A percentile compares a stretch with the other conserved stretches of the same genome.
phyloP scores from a whole-genome alignment of 1,140 invertebrate genomes.

The Lamellibrachia luymesi region DNA sequence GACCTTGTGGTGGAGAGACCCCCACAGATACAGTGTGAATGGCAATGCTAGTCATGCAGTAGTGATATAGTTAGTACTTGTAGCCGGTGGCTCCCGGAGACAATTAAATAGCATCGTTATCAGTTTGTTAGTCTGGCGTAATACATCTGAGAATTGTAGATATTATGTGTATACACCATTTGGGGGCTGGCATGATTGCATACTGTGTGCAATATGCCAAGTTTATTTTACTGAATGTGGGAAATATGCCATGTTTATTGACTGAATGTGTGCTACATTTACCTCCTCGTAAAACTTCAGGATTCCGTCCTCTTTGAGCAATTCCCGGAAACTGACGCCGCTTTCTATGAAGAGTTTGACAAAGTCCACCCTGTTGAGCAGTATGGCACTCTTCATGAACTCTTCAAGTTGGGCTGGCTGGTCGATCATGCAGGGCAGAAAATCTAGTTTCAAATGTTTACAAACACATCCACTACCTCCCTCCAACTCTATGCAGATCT shows the following conservation, averaged over 20 bases:
- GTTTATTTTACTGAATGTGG: neutral
- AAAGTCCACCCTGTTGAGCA: conserved; percentile 56
- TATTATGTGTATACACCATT: too few relatives aligned
- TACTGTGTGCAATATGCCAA: neutral
- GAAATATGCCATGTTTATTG: neutral
- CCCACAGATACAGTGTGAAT: too few relatives aligned
- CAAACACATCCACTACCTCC: neutral
- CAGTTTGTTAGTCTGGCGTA: too few relatives aligned
- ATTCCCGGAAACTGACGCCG: conserved; percentile 56
- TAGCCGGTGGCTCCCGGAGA: too few relatives aligned
- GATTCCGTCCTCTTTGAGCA: conserved; percentile 51
- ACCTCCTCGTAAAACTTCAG: conserved; percentile 55
- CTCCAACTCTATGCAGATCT: neutral
- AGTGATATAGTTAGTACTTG: too few relatives aligned
- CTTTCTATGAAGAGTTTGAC: conserved; percentile 58
- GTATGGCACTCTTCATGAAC: conserved; percentile 56
- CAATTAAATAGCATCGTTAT: too few relatives aligned
- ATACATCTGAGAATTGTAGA: too few relatives aligned
- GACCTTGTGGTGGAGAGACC: too few relatives aligned
- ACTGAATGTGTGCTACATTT: conserved; percentile 14
- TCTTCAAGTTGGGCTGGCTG: conserved; percentile 53
- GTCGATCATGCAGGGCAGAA: neutral
- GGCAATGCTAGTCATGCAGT: too few relatives aligned
- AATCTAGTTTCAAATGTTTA: neutral
- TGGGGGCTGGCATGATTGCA: too few relatives aligned